Base-by-base conservation (phyloP, 2,888 invertebrate species). In the Sylvicola cinctus region DNA sequence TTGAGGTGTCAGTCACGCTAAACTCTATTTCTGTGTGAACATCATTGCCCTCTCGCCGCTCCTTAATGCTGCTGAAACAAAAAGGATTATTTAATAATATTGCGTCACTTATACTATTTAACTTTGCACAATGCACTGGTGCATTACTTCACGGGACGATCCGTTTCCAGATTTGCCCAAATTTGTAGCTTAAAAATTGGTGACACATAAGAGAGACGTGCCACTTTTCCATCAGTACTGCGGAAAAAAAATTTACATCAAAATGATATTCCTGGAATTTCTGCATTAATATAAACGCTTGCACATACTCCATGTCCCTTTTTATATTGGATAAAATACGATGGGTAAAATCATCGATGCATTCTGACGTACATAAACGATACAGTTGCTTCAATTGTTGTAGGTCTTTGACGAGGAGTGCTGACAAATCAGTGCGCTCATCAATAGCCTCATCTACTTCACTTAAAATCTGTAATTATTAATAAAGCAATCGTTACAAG, bases 11-110 rank as follows among this genome's bases (percentile, higher is more conserved):
- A 38, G 65, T 46, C 10, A 55, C 47, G 2, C 55, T 49, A 41
- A 65, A 65, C 12, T 55, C 50, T 3, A 65, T 52, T 41, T 61
- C 58, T 6, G 59, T 52, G 36, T 61, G 55, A 40, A 59, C 33
- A 46, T 60, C 49, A 50, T 49, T 30, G 20, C 20, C 20, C 4
- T 20, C 20, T 6, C 20, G 20, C 4, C 20, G 20, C 5, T 20
- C 20, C 20, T 20, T 20, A 8, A 6, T 20, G 20, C 5, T 20
- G 20, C 20, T 20, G 20, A 20, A 20, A 20, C n/a, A n/a, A n/a
- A n/a, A n/a, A n/a, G n/a, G n/a, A n/a, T n/a, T n/a, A n/a, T n/a
- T n/a, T n/a, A n/a, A n/a, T n/a, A n/a, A n/a, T n/a, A n/a, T n/a
- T n/a, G n/a, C n/a, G n/a, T n/a, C n/a, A n/a, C n/a, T n/a, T n/a